Evolutionary conservation across 2,113 vertebrate species (phyloP).

Genomic region (Pseudolaguvia tuberculata): DNA sequence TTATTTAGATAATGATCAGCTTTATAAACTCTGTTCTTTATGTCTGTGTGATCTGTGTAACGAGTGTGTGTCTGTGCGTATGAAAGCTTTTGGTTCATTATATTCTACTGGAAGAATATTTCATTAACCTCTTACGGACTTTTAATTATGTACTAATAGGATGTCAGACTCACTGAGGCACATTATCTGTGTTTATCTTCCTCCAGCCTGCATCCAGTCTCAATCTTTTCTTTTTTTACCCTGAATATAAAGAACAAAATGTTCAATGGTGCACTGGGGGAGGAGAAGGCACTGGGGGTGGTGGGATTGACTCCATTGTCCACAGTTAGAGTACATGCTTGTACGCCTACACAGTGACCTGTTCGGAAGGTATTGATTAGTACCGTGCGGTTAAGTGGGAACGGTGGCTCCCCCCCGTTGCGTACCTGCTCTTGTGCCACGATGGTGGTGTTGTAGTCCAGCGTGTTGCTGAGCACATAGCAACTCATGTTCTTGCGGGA

Average conservation of each 20-base stretch:
- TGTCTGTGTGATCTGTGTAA: background rate
- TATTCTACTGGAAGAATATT: background rate
- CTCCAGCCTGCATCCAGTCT: background rate
- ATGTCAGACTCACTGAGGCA: background rate
- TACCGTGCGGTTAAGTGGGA: too few species aligned
- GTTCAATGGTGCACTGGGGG: background rate
- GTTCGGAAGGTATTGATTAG: background rate
- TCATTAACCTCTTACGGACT: background rate
- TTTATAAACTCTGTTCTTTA: background rate
- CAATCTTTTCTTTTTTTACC: background rate
- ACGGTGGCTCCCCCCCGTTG: background rate
- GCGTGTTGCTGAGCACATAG: constrained; percentile 91
- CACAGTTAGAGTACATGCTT: background rate
- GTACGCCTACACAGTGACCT: background rate
- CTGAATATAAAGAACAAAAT: background rate
- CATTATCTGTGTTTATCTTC: background rate
- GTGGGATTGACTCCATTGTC: background rate
- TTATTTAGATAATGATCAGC: background rate
- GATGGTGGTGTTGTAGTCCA: constrained; percentile 94
- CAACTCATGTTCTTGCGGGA: constrained; percentile 98
- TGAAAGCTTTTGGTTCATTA: background rate
- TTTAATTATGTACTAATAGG: background rate
- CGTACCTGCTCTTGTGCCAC: constrained; percentile 91
- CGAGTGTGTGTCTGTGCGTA: too few species aligned
- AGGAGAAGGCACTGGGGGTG: background rate